These are phyloP conservation scores for Cheiracanthium punctorium DNA, from an alignment of 2,888 invertebrate genomes.

Conservation along the genomic window DNA sequence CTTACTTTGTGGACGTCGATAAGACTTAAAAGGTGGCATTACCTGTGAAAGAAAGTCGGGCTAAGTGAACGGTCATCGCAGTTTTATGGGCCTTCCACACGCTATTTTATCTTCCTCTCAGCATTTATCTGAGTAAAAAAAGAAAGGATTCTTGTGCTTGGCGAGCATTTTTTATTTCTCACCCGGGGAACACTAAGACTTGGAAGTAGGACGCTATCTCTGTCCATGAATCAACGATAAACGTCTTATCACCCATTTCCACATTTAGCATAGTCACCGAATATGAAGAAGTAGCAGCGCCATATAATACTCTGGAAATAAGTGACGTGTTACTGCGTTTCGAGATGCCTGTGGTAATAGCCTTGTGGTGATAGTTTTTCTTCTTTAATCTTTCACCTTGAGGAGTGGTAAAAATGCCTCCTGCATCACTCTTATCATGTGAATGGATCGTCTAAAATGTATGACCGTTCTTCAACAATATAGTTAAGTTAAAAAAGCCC, in stretches of 20 bases:
- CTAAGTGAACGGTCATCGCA: slow-evolving; percentile 6
- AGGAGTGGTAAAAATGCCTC: not conserved
- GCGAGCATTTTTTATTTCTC: not conserved
- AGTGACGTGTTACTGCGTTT: not conserved
- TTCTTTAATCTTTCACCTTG: not conserved
- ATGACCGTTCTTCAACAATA: too few relatives aligned
- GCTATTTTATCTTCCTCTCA: slow-evolving; percentile 38
- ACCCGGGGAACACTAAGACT: not conserved
- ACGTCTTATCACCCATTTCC: not conserved
- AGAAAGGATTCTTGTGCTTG: not conserved
- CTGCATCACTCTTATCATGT: not conserved
- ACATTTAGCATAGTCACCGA: not conserved
- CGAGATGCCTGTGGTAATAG: not conserved
- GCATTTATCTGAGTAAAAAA: not conserved
- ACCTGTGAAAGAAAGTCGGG: not conserved
- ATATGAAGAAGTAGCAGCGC: not conserved
- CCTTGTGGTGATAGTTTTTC: not conserved
- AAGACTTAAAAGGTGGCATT: not conserved
- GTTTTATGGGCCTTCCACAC: slow-evolving; percentile 46
- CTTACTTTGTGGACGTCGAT: not conserved
- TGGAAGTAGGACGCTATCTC: not conserved
- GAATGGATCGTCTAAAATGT: too few relatives aligned
- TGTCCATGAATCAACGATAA: not conserved
- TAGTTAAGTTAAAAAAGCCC: too few relatives aligned
- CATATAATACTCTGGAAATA: not conserved